phyloP scores from a whole-genome alignment of 2,797 vertebrate genomes.

The Hozukius guyotensis region DNA sequence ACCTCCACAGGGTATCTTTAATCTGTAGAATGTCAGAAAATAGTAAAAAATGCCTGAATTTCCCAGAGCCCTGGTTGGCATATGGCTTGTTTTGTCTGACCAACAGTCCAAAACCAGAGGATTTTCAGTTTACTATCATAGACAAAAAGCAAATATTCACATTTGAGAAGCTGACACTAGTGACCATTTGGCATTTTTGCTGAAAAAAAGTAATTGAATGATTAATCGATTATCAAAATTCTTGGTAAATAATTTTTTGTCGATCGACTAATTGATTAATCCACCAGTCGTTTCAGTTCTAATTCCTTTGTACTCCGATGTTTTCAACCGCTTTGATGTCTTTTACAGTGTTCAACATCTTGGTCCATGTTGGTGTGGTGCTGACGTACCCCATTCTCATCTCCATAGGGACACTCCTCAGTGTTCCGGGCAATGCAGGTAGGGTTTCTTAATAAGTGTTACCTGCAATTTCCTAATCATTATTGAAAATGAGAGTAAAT shows the following conservation, averaged over 20 bases:
- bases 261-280: neutral
- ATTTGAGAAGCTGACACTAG: neutral
- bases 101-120: neutral
- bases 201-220: neutral
- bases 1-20: neutral
- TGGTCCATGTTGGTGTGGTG: slow-evolving; percentile 95
- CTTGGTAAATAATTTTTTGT: accelerated
- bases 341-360: slow-evolving; percentile 93
- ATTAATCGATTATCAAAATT: neutral
- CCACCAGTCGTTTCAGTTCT: neutral
- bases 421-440: slow-evolving; percentile 98
- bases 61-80: neutral
- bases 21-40: neutral
- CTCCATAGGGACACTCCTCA: slow-evolving; percentile 97
- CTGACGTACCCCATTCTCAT: slow-evolving; percentile 98
- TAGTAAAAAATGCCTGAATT: neutral
- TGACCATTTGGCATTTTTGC: neutral
- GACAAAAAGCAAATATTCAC: neutral
- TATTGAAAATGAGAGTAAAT: slow-evolving; percentile 33
- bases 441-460: slow-evolving; percentile 27
- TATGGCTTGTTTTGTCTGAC: neutral
- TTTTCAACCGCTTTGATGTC: neutral
- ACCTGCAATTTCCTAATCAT: neutral
- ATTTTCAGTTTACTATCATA: neutral
- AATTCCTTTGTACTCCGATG: neutral